Conservation (phyloP, 2,888 invertebrate genomes). For the Zele albiditarsus region DNA sequence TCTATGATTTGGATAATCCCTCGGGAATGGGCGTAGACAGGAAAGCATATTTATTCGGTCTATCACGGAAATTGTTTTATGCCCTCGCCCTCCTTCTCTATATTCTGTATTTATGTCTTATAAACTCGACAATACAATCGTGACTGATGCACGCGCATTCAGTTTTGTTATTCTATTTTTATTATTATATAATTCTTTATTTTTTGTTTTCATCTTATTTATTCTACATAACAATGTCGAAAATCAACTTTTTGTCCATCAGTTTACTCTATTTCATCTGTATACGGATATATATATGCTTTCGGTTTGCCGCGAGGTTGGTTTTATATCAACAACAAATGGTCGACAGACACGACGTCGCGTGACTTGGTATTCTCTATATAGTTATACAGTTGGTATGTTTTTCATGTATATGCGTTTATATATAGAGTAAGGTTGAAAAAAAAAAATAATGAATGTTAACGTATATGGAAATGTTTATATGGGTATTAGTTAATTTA, state of each 20-base stretch:
- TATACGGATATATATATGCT: slow-evolving; percentile 9
- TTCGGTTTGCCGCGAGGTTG: slow-evolving; percentile 31
- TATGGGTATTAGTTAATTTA: background rate
- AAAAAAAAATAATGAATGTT: background rate
- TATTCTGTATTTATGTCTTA: background rate
- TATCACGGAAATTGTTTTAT: slow-evolving; percentile 40
- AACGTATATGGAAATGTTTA: slow-evolving; percentile 2
- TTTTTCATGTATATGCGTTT: background rate
- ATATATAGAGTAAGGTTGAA: background rate
- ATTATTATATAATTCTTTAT: background rate
- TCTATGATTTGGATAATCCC: slow-evolving; percentile 34
- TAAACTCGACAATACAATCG: background rate
- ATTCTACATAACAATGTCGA: slow-evolving; percentile 43
- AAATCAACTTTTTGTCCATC: slow-evolving; percentile 45
- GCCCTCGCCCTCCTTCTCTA: slow-evolving; percentile 10
- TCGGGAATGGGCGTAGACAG: slow-evolving; percentile 22
- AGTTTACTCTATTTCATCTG: slow-evolving; percentile 17
- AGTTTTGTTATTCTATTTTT: background rate
- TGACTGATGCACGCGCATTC: slow-evolving; percentile 26
- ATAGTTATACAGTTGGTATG: slow-evolving; percentile 10
- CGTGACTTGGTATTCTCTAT: slow-evolving; percentile 32
- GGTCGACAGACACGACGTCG: slow-evolving; percentile 39
- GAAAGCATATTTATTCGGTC: slow-evolving; percentile 31
- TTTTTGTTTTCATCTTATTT: slow-evolving; percentile 10
- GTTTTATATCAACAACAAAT: slow-evolving; percentile 38